Evolutionary conservation across 1,140 invertebrate species (phyloP), one percentile per base, ranked within the genome.

Genomic region (Platyscapa corneri): DNA sequence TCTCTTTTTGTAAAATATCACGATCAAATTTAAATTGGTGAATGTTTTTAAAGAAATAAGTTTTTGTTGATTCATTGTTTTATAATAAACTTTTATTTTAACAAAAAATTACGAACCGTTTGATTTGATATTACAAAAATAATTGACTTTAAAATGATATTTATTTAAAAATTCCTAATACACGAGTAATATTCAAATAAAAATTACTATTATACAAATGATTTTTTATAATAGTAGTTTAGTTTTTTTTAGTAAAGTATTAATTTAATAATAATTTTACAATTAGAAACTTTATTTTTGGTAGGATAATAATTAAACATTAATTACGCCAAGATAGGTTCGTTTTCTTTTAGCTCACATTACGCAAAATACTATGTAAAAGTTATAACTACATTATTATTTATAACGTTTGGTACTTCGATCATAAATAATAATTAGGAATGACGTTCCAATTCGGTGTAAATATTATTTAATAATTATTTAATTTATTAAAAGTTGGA

Each of bases 1-100:
- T 74, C 70, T 74, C 23, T 74, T 42, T 74, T n/a, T 42, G 27
- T 74, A 42, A 74, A 74, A 42, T 14, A 74, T 74, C 8, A 32
- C 37, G 27, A 27, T 42, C 8, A n/a, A 42, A 74, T 70, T 67
- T 14, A 0, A 42, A 74, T 7, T 74, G 6, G 34, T 23, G 3
- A 10, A 5, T 37, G 20, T 34, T 37, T 37, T 27, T 60, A 27
- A 56, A 60, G 27, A 70, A 70, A 34, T 37, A 20, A 37, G 37
- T 18, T 70, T 3, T 39, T 30, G 10, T 2, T 37, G 14, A 5
- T 30, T 3, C 34, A 34, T 34, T 67, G 34, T 32, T 14, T 32
- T 16, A 8, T 34, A 32, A 67, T 67, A 12, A 14, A 67, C 30
- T 70, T 70, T 34, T 70, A 39, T 23, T 3, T 37, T 23, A 70